phyloP scores from a whole-genome alignment of 1,140 invertebrate genomes.

The Ceratina calcarata region DNA sequence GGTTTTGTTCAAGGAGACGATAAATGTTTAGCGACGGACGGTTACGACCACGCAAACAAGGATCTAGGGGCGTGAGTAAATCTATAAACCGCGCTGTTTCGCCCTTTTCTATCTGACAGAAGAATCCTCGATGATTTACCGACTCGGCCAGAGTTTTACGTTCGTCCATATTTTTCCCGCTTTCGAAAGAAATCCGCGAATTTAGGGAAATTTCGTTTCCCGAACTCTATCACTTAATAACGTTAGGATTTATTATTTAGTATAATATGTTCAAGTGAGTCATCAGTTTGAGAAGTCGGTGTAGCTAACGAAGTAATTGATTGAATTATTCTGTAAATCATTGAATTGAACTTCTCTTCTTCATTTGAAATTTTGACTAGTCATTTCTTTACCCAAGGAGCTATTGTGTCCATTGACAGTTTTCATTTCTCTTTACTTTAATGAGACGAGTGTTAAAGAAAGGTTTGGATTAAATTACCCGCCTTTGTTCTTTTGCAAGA shows the following conservation, averaged over 20 bases:
- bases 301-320: slow-evolving; percentile 43
- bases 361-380: slow-evolving; percentile 37
- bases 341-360: slow-evolving; percentile 32
- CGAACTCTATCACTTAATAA: not conserved
- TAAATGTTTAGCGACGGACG: slow-evolving; percentile 61
- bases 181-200: no score
- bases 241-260: no score
- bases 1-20: slow-evolving; percentile 58
- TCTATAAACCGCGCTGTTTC: slow-evolving; percentile 47
- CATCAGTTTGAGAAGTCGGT: not conserved
- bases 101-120: not conserved
- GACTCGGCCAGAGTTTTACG: not conserved
- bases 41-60: slow-evolving; percentile 62
- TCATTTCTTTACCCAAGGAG: slow-evolving; percentile 39
- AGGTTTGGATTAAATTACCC: slow-evolving; percentile 27
- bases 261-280: not conserved
- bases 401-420: slow-evolving; percentile 52
- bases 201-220: not conserved
- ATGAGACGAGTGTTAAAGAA: slow-evolving; percentile 10
- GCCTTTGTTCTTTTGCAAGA: slow-evolving; percentile 22
- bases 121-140: not conserved
- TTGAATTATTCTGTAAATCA: slow-evolving; percentile 56
- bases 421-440: slow-evolving; percentile 51
- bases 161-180: not conserved
- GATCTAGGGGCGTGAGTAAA: slow-evolving; percentile 58